Percentiles rank a stretch among this genome's conserved stretches.
These are phyloP conservation scores for Hypselothyrea guttata DNA, from an alignment of 2,888 invertebrate species.

Conservation along the genomic window DNA sequence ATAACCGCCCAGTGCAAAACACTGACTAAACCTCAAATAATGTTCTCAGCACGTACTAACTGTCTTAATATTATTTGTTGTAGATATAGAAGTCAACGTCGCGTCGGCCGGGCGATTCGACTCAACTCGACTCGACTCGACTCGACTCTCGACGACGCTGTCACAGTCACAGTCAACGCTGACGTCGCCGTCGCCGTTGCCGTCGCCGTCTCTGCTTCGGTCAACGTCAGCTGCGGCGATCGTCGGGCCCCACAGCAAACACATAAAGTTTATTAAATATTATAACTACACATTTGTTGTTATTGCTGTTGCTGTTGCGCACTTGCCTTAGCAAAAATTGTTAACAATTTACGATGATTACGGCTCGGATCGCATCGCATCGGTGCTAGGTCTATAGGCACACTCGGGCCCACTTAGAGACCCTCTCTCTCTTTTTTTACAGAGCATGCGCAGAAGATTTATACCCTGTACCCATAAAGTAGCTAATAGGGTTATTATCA, in stretches of 20 bases:
- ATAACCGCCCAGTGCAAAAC: conserved; percentile 77
- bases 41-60: conserved; percentile 81
- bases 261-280: conserved; percentile 71
- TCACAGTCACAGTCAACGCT: conserved; percentile 15
- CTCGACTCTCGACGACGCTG: conserved; percentile 12
- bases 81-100: conserved; percentile 76
- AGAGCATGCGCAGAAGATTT: conserved; percentile 44
- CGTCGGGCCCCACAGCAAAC: conserved; percentile 34
- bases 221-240: conserved; percentile 26
- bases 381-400: conserved; percentile 11
- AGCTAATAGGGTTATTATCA: too few species aligned
- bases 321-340: conserved; percentile 72
- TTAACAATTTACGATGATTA: conserved; percentile 72
- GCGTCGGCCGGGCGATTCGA: conserved; percentile 14
- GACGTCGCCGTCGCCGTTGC: conserved; percentile 6
- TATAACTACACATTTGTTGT: conserved; percentile 50
- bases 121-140: conserved; percentile 22
- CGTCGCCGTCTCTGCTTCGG: conserved; percentile 18
- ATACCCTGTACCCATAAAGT: too few species aligned
- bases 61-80: conserved; percentile 79
- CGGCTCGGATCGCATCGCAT: conserved; percentile 42
- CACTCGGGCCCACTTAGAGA: conserved; percentile 26
- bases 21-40: conserved; percentile 80
- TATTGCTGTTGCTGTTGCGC: conserved; percentile 38
- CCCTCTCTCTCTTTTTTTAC: background rate